Percentiles rank a stretch among this genome's conserved stretches.
Conservation (phyloP, 2,797 vertebrate genomes). For the Periophthalmus magnuspinnatus region DNA sequence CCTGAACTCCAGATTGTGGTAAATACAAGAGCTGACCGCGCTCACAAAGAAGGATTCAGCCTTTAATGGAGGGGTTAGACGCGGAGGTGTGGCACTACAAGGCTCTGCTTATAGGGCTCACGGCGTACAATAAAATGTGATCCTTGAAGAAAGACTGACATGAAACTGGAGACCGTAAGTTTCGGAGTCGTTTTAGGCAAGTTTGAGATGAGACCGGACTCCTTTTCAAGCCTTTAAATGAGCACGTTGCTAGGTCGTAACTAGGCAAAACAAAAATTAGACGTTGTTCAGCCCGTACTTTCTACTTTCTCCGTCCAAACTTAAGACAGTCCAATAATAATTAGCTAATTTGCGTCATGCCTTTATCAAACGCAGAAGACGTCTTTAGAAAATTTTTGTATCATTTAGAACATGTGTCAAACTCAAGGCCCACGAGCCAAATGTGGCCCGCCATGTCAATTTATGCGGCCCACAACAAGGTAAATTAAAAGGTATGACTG, state of each 20-base stretch:
- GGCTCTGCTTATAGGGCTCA: not conserved
- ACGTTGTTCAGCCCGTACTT: no score
- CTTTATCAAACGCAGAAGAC: no score
- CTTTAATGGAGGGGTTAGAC: not conserved
- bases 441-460: no score
- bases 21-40: slow-evolving; percentile 16
- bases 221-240: not conserved
- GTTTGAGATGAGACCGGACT: not conserved
- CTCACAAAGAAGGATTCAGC: slow-evolving; percentile 16
- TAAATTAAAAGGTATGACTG: no score
- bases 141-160: not conserved
- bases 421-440: no score
- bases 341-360: no score
- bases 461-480: no score
- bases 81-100: slow-evolving; percentile 1
- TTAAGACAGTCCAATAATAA: no score
- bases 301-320: no score
- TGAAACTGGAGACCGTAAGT: not conserved
- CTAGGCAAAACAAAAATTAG: not conserved
- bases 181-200: not conserved
- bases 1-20: slow-evolving; percentile 24
- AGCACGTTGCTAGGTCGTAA: not conserved
- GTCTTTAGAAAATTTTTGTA: no score
- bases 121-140: not conserved
- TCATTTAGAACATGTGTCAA: no score